Percentiles rank a stretch among this genome's conserved stretches.
These are phyloP conservation scores for Sminthurides bifidus DNA, from an alignment of 1,140 invertebrate genomes.

Conservation along the genomic window DNA sequence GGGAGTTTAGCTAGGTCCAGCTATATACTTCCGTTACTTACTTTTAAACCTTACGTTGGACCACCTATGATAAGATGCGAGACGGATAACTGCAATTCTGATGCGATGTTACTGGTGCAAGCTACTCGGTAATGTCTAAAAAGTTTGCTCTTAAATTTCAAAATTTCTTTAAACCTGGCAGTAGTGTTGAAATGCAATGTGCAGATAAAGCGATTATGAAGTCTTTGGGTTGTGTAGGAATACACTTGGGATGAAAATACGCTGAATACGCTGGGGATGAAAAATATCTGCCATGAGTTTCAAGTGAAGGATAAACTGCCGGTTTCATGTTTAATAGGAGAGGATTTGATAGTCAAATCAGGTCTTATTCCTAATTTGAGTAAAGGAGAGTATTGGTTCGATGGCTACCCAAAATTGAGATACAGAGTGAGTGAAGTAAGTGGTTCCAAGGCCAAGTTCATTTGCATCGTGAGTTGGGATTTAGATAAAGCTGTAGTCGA, in stretches of 20 bases:
- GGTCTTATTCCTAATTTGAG: constrained; percentile 2
- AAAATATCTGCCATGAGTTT: not conserved
- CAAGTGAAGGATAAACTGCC: not conserved
- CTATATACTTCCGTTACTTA: too few species aligned
- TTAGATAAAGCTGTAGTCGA: not conserved
- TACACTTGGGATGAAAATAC: not conserved
- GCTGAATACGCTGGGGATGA: too few species aligned
- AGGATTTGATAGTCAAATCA: not conserved
- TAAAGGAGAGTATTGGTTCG: not conserved
- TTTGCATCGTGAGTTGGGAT: not conserved
- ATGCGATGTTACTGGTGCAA: not conserved
- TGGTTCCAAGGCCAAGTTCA: not conserved
- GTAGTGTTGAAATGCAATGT: not conserved
- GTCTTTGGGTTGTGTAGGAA: not conserved
- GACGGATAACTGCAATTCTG: too few species aligned
- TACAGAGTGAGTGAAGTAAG: too few species aligned
- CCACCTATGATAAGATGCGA: too few species aligned
- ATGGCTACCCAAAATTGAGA: too few species aligned
- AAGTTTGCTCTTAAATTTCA: not conserved
- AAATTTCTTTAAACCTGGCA: not conserved
- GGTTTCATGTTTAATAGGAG: constrained; percentile 4
- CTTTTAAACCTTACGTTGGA: too few species aligned
- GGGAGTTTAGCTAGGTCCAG: too few species aligned
- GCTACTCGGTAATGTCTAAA: not conserved
- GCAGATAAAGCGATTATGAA: not conserved